These are phyloP conservation scores for Drosophila chauvacae DNA, from an alignment of 1,140 invertebrate genomes.

Conservation along the genomic window DNA sequence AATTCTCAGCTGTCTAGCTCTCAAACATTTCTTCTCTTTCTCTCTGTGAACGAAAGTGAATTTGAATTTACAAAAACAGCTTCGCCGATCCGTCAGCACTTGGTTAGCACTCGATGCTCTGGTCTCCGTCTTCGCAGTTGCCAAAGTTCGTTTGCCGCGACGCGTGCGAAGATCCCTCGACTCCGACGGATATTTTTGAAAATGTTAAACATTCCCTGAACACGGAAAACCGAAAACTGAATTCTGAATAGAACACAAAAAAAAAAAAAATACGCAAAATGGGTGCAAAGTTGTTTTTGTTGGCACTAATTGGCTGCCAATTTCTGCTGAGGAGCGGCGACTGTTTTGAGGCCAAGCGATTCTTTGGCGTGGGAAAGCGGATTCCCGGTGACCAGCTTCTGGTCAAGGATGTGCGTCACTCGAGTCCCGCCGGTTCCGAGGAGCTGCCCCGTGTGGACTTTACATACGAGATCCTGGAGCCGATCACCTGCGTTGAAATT, in stretches of 20 bases:
- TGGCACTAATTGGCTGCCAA: constrained; percentile 28
- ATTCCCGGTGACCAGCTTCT: constrained; percentile 64
- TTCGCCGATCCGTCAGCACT: constrained; percentile 59
- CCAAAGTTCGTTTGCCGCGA: constrained; percentile 63
- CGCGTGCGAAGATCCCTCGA: constrained; percentile 46
- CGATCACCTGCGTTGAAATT: constrained; percentile 75
- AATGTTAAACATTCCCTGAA: constrained; percentile 37
- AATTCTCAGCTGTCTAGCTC: constrained; percentile 4
- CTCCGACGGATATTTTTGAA: constrained; percentile 18
- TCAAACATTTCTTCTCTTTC: constrained; percentile 22
- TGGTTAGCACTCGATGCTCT: constrained; percentile 21
- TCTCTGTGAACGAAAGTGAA: constrained; percentile 53
- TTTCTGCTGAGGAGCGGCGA: constrained; percentile 18
- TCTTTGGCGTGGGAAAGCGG: constrained; percentile 62
- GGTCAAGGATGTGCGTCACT: constrained; percentile 69
- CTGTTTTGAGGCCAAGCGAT: constrained; percentile 36
- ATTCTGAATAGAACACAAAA: background rate
- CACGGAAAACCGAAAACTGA: background rate
- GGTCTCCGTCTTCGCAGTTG: constrained; percentile 52
- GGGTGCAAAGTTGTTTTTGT: constrained; percentile 24
- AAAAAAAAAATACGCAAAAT: constrained; percentile 22
- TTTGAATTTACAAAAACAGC: constrained; percentile 43
- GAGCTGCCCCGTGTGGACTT: constrained; percentile 62
- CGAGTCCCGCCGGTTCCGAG: constrained; percentile 46
- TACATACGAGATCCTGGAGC: constrained; percentile 66